Conservation (phyloP, 2,113 vertebrate genomes). For the Mirza zaza region DNA sequence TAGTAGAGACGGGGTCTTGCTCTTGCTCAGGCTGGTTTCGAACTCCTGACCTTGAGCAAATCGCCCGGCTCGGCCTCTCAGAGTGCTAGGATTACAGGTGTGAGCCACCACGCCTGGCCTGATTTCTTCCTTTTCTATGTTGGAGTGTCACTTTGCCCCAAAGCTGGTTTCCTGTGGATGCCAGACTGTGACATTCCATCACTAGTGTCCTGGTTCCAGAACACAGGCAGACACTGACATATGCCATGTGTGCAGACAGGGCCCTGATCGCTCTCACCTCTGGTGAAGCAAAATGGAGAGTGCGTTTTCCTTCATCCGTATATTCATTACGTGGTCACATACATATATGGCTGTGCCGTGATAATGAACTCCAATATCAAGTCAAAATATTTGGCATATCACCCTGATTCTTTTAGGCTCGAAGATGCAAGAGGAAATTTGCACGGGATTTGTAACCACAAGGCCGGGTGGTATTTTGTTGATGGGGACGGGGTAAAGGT, state of each 20-base stretch:
- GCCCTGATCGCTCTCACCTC: accelerated
- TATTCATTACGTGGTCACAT: not conserved
- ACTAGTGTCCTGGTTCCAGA: not conserved
- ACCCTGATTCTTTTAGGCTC: not conserved
- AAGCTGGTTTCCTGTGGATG: not conserved
- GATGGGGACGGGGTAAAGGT: not conserved
- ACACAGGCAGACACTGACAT: accelerated
- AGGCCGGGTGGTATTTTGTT: not conserved
- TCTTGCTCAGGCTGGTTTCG: no score
- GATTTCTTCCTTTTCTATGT: not conserved
- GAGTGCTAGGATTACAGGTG: no score
- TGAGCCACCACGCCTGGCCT: no score
- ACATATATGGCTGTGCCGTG: no score
- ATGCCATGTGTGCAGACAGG: not conserved
- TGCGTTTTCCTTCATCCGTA: accelerated
- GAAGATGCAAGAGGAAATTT: not conserved
- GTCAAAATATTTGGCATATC: not conserved
- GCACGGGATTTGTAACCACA: not conserved
- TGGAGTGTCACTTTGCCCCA: not conserved
- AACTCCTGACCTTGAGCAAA: no score
- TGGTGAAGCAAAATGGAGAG: not conserved
- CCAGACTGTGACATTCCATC: not conserved
- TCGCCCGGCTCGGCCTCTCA: accelerated
- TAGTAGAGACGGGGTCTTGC: no score
- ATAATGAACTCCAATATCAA: not conserved